Percentiles rank a stretch among this genome's conserved stretches.
phyloP scores from a whole-genome alignment of 2,113 vertebrate genomes.

The Calyptommatus sinebrachiatus region DNA sequence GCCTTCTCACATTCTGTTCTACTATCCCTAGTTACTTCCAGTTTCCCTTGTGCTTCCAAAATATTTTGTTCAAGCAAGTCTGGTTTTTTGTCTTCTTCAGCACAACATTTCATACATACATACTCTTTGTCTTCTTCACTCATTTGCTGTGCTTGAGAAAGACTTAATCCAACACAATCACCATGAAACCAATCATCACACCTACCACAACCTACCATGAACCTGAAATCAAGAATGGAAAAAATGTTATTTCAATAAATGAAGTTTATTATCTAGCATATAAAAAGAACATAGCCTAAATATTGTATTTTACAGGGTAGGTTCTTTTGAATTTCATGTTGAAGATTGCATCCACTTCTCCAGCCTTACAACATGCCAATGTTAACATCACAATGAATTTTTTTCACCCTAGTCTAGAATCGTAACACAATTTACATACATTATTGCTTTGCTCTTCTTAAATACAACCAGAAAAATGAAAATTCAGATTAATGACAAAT shows the following conservation, averaged over 20 bases:
- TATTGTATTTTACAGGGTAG: background rate
- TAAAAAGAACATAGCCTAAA: background rate
- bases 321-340: background rate
- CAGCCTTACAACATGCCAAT: slow-evolving; percentile 64
- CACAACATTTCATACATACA: slow-evolving; percentile 93
- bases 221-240: slow-evolving; percentile 70
- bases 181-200: slow-evolving; percentile 99
- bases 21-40: slow-evolving; percentile 72
- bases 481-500: background rate
- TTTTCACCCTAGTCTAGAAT: slow-evolving; percentile 7
- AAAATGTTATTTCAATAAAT: accelerated
- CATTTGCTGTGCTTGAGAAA: slow-evolving; percentile 92
- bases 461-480: background rate
- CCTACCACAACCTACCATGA: slow-evolving; percentile 97
- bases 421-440: slow-evolving; percentile 27
- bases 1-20: slow-evolving; percentile 77
- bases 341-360: slow-evolving; percentile 60
- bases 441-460: background rate
- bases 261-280: background rate
- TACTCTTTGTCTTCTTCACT: slow-evolving; percentile 96
- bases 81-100: slow-evolving; percentile 85
- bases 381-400: background rate
- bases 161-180: slow-evolving; percentile 93
- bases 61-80: slow-evolving; percentile 66
- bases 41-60: slow-evolving; percentile 68